A percentile compares a stretch with the other conserved stretches of the same genome.
Evolutionary conservation across 2,888 invertebrate genomes (phyloP).

Genomic region (Acheta domesticus): DNA sequence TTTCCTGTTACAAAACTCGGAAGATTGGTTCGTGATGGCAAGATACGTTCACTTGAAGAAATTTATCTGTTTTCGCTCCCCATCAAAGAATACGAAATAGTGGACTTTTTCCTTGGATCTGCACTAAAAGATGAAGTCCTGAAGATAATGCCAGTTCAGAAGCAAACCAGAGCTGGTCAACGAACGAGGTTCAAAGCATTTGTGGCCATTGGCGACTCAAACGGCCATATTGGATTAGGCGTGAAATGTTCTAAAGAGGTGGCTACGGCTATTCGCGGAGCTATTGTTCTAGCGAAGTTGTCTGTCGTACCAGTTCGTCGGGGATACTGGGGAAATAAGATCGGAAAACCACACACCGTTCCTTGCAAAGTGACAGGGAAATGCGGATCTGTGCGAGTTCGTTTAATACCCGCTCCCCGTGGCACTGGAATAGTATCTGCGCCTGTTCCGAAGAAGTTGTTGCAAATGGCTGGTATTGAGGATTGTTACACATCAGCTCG

Average conservation of each 20-base stretch:
- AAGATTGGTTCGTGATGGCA: slow-evolving; percentile 92
- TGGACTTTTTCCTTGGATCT: slow-evolving; percentile 93
- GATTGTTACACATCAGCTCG: slow-evolving; percentile 99
- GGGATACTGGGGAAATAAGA: slow-evolving; percentile 99
- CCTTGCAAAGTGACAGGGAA: slow-evolving; percentile 99
- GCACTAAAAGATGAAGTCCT: slow-evolving; percentile 95
- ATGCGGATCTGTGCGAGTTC: slow-evolving; percentile 97
- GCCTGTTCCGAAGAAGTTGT: slow-evolving; percentile 96
- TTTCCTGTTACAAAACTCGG: slow-evolving; percentile 97
- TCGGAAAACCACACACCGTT: slow-evolving; percentile 98
- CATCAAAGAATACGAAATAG: slow-evolving; percentile 99
- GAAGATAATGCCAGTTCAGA: slow-evolving; percentile 99
- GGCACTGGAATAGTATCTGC: slow-evolving; percentile 99
- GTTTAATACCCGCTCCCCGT: slow-evolving; percentile 97
- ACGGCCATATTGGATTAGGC: slow-evolving; percentile 97
- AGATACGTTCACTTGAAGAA: slow-evolving; percentile 92
- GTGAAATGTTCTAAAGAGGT: slow-evolving; percentile 99
- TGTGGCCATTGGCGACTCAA: slow-evolving; percentile 92
- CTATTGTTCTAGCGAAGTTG: slow-evolving; percentile 96
- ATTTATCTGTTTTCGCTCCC: slow-evolving; percentile 98
- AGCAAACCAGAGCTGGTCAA: slow-evolving; percentile 99
- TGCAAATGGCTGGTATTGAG: slow-evolving; percentile 99
- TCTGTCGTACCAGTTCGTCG: slow-evolving; percentile 97
- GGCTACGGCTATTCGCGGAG: slow-evolving; percentile 98
- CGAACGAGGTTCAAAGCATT: slow-evolving; percentile 91